These are phyloP conservation scores for Ornithorhynchus anatinus DNA, from an alignment of 2,113 vertebrate species.

Conservation along the genomic window DNA sequence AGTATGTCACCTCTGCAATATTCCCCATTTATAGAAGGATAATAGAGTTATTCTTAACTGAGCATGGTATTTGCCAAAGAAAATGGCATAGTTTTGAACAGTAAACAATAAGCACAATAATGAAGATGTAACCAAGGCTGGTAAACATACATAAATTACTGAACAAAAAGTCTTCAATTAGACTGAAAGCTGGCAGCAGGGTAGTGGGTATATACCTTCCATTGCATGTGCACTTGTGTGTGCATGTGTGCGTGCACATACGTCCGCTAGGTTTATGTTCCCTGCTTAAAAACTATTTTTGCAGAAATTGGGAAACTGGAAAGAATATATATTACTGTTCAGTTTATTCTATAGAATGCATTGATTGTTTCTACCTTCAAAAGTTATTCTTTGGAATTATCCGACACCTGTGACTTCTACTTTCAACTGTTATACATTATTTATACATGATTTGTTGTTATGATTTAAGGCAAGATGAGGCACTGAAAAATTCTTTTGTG, in stretches of 20 bases:
- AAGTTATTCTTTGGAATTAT: neutral
- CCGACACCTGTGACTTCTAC: neutral
- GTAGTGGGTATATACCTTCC: neutral
- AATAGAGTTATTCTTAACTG: conserved; percentile 32
- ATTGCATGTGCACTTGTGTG: neutral
- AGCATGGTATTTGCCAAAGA: conserved; percentile 11
- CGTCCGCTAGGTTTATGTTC: too few relatives aligned
- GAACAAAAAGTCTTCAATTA: conserved; percentile 13
- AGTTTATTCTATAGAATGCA: neutral
- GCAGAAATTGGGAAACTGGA: neutral
- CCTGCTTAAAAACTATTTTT: neutral
- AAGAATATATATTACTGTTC: neutral
- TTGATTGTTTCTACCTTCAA: neutral
- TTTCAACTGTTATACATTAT: neutral
- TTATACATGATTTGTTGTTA: neutral
- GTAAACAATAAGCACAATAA: conserved; percentile 17
- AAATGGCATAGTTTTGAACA: conserved; percentile 1
- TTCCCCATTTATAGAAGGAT: conserved; percentile 10
- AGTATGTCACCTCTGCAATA: neutral
- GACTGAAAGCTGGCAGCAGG: neutral
- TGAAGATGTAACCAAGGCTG: conserved; percentile 7
- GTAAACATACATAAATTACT: conserved; percentile 10
- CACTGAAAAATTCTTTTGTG: neutral
- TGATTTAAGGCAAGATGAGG: neutral
- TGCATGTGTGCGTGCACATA: too few relatives aligned